These are phyloP conservation scores for Prochilodus magdalenae DNA, from an alignment of 2,113 vertebrate species.

Conservation along the genomic window DNA sequence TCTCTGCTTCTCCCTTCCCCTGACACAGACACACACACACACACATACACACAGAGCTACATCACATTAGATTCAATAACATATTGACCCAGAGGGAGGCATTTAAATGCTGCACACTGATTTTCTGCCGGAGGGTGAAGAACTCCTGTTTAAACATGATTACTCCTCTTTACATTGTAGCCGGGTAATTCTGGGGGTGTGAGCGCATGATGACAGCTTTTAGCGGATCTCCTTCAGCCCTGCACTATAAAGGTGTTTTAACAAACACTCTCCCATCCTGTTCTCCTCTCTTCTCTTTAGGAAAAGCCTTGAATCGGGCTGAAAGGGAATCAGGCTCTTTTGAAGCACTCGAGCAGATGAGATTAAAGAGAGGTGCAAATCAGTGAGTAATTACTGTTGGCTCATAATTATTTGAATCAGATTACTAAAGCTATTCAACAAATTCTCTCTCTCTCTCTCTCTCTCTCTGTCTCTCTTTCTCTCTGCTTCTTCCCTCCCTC, in stretches of 20 bases:
- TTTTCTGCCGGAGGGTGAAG: conserved; percentile 52
- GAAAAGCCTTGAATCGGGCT: conserved; percentile 15
- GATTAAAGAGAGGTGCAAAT: conserved; percentile 45
- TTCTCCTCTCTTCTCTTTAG: conserved; percentile 17
- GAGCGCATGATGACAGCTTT: conserved; percentile 36
- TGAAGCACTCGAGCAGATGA: conserved; percentile 28
- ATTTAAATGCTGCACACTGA: conserved; percentile 56
- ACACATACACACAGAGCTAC: conserved; percentile 25
- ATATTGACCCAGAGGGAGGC: conserved; percentile 54
- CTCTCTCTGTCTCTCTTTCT: neutral
- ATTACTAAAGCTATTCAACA: conserved; percentile 37
- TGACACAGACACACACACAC: neutral
- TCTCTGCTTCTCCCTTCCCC: neutral
- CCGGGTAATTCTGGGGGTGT: conserved; percentile 39
- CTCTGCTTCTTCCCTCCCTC: neutral
- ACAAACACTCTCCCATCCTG: conserved; percentile 10
- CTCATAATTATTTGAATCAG: conserved; percentile 38
- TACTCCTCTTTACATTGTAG: conserved; percentile 44
- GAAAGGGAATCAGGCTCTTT: conserved; percentile 12
- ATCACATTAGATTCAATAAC: conserved; percentile 54
- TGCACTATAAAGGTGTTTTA: conserved; percentile 18
- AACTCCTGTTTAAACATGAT: conserved; percentile 52
- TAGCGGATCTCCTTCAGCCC: conserved; percentile 20
- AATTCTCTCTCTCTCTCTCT: neutral
- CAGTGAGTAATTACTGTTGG: conserved; percentile 25